Conservation (phyloP, 2,888 invertebrate species). For the Leptopilina myrica region DNA sequence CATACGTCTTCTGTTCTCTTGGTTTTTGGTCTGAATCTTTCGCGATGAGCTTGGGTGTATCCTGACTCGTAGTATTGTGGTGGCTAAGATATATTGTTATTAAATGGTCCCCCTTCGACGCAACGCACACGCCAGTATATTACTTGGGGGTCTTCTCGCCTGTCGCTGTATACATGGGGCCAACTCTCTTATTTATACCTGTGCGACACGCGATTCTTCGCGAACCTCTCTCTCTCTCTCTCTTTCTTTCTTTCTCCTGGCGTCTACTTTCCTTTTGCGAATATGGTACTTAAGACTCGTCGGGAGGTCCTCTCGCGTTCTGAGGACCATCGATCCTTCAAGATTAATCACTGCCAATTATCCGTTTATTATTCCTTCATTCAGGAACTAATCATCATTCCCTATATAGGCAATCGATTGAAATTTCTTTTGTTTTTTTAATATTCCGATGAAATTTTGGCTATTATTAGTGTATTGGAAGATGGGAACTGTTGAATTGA, state of each 20-base stretch:
- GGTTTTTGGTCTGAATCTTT: conserved; percentile 42
- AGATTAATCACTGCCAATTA: conserved; percentile 24
- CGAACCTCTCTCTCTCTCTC: conserved; percentile 39
- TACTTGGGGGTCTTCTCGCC: conserved; percentile 57
- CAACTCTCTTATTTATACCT: conserved; percentile 57
- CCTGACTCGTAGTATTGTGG: conserved; percentile 61
- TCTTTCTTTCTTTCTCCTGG: conserved; percentile 4
- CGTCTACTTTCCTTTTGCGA: conserved; percentile 41
- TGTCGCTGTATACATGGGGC: conserved; percentile 54
- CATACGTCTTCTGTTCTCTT: conserved; percentile 50
- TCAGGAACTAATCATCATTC: too few relatives aligned
- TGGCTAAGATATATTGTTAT: conserved; percentile 76
- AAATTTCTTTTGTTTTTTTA: too few relatives aligned
- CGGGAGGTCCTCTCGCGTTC: conserved; percentile 53
- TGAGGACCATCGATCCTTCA: conserved; percentile 7
- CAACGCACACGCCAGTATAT: conserved; percentile 68
- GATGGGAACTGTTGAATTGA: too few relatives aligned
- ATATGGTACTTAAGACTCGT: conserved; percentile 47
- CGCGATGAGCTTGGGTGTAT: conserved; percentile 35
- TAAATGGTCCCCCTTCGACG: conserved; percentile 73
- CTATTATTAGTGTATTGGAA: too few relatives aligned
- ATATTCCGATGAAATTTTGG: too few relatives aligned
- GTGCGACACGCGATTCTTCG: conserved; percentile 58
- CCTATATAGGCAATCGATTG: too few relatives aligned
- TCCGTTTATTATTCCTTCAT: background rate